phyloP scores from a whole-genome alignment of 1,140 invertebrate genomes.

The Bombus breviceps region DNA sequence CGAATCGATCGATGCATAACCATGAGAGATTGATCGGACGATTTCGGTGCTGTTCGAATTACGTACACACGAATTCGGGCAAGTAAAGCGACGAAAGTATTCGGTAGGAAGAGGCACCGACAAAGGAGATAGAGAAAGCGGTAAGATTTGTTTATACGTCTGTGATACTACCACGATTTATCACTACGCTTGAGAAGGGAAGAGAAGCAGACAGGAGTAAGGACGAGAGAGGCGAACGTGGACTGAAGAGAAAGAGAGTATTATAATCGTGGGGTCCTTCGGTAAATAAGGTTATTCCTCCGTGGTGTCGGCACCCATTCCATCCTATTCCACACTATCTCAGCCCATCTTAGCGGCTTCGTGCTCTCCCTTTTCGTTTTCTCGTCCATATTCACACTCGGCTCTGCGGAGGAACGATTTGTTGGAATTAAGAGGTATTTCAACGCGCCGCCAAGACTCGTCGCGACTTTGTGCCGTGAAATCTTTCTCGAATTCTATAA shows the following conservation, averaged over 20 bases:
- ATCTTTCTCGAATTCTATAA: constrained; percentile 25
- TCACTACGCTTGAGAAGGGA: constrained; percentile 4
- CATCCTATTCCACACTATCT: constrained; percentile 39
- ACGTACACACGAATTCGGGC: not conserved
- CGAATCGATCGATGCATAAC: constrained; percentile 30
- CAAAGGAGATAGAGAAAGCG: not conserved
- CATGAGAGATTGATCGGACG: constrained; percentile 49
- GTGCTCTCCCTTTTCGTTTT: constrained; percentile 39
- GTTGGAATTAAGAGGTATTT: constrained; percentile 55
- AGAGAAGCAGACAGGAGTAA: not conserved
- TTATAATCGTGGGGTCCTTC: constrained; percentile 45
- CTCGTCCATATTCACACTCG: constrained; percentile 50
- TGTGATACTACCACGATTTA: constrained; percentile 42
- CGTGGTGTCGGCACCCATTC: constrained; percentile 38
- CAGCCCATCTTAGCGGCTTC: constrained; percentile 34
- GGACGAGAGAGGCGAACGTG: not conserved
- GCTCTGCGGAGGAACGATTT: constrained; percentile 33
- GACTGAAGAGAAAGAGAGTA: not conserved
- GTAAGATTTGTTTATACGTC: constrained; percentile 49
- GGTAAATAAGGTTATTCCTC: constrained; percentile 59
- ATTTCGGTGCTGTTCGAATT: not conserved
- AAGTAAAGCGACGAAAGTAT: not conserved
- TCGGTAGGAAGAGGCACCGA: not conserved
- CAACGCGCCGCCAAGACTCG: not conserved
- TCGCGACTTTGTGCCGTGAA: constrained; percentile 14